phyloP scores from a whole-genome alignment of 2,797 vertebrate species.

The Thaleichthys pacificus region DNA sequence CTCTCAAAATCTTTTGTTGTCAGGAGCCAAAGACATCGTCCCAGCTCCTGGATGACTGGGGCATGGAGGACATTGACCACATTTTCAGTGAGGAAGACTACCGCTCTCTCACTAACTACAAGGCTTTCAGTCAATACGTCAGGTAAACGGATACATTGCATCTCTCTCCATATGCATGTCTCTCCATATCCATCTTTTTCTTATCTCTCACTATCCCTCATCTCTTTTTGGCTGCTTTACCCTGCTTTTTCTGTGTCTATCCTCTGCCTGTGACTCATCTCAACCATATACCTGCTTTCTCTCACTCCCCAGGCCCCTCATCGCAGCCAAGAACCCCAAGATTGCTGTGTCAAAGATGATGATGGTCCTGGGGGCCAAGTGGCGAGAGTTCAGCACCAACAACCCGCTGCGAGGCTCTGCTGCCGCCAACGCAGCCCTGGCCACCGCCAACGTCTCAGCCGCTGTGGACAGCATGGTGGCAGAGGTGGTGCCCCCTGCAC shows the following conservation, averaged over 20 bases:
- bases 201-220: not conserved
- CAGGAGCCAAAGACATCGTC: constrained; percentile 95
- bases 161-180: not conserved
- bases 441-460: constrained; percentile 85
- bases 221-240: not conserved
- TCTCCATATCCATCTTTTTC: not conserved
- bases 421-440: constrained; percentile 86
- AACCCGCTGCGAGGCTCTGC: constrained; percentile 95
- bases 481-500: constrained; percentile 53
- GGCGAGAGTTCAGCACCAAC: constrained; percentile 98
- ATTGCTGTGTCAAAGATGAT: constrained; percentile 99
- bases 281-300: constrained; percentile 16
- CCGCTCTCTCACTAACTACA: constrained; percentile 95
- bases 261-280: too few species aligned
- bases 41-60: constrained; percentile 95
- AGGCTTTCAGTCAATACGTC: constrained; percentile 98
- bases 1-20: too few species aligned
- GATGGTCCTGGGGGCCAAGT: constrained; percentile 98
- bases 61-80: constrained; percentile 98
- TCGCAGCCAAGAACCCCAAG: constrained; percentile 97
- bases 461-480: constrained; percentile 92
- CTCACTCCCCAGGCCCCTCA: constrained; percentile 83
- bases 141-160: constrained; percentile 69
- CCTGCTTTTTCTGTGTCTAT: not conserved
- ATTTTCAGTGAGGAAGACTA: constrained; percentile 95